These are phyloP conservation scores for Suricata suricatta DNA, from an alignment of 2,113 vertebrate species.

Conservation along the genomic window DNA sequence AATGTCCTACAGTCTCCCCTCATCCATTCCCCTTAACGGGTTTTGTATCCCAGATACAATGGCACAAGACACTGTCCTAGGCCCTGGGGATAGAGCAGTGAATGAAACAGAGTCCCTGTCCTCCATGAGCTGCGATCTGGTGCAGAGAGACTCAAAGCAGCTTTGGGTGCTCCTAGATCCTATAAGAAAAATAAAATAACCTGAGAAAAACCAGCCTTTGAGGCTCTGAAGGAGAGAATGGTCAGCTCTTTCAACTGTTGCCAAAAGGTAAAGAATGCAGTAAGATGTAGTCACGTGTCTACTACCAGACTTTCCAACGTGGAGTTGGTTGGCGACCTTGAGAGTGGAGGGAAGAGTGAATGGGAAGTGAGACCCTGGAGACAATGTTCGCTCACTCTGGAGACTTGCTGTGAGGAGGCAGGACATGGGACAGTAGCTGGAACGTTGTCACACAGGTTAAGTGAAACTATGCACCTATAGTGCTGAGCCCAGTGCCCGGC, in stretches of 20 bases:
- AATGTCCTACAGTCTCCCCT: background rate
- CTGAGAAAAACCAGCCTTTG: background rate
- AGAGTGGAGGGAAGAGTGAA: background rate
- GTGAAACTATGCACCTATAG: accelerated
- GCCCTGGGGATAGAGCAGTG: background rate
- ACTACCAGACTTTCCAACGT: background rate
- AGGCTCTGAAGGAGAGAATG: background rate
- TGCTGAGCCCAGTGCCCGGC: background rate
- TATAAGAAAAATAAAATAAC: background rate
- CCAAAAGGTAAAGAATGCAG: background rate
- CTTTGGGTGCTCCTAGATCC: background rate
- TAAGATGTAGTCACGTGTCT: background rate
- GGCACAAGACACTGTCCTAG: background rate
- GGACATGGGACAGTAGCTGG: background rate
- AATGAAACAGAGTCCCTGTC: background rate
- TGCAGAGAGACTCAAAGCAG: background rate
- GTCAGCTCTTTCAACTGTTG: background rate
- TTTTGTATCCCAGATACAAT: background rate
- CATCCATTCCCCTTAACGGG: background rate
- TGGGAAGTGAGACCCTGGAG: background rate
- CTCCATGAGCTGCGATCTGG: background rate
- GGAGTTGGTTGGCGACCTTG: background rate
- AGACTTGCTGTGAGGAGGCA: background rate
- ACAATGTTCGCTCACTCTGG: background rate
- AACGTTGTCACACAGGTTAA: accelerated